Base-by-base conservation (phyloP, 2,113 vertebrate genomes). In the Rana temporaria region DNA sequence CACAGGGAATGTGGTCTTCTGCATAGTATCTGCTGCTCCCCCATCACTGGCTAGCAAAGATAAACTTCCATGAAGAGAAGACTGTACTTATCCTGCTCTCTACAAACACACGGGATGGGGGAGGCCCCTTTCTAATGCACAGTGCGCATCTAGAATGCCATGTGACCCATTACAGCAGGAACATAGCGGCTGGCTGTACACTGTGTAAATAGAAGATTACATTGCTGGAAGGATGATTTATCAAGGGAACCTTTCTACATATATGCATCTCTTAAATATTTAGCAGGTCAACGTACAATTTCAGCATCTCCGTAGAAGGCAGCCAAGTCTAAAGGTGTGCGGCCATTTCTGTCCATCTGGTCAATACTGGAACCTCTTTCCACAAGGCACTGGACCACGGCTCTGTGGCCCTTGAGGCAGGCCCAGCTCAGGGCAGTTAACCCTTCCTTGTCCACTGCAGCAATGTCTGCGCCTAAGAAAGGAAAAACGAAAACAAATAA, bases 231-330 rank as follows among this genome's bases (percentile, higher is more conserved):
- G n/a, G 19, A 42, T 66, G n/a, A 69, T 80, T 17, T 12, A 80
- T 70, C 56, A 60, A 19, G 4, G 4, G 30, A 32, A 66, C 60
- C 3, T 65, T 56, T 72, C 48, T 22, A 53, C 55, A 24, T 15
- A 11, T n/a, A 2, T 32, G 22, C 30, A 18, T 14, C 4, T 19
- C 20, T 55, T n/a, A 53, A 34, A 60, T 77, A 48, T 48, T 42
- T 32, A 70, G 9, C 7, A 9, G 7, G 1, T 63, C 59, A 63
- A 95, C 98, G 89, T 90, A 99, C 98, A 14, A 97, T 98, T 71
- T 98, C 96, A 0, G 97, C 95, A 1, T 99, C 98, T 1, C 98
- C 98, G 0, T 98, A 99, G 87, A 99, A 99, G 42, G 98, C 98
- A 0, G 98, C 97, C 82, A 99, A 90, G 89, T 99, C 98, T 78